Evolutionary conservation across 2,888 invertebrate species (phyloP).

Genomic region (Megastigmus dorsalis): DNA sequence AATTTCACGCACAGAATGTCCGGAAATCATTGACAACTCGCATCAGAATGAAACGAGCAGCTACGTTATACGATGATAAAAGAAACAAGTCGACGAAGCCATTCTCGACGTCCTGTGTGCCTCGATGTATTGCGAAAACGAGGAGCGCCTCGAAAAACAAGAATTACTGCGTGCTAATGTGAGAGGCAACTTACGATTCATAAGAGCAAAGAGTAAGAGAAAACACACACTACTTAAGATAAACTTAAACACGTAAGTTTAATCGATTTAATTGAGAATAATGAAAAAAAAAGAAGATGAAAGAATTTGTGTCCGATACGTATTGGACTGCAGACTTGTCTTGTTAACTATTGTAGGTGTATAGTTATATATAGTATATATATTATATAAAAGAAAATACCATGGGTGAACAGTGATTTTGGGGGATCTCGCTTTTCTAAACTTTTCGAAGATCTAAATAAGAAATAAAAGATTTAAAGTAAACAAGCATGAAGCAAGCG

Average conservation of each 20-base stretch:
- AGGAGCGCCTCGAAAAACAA: slow-evolving; percentile 41
- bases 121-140: slow-evolving; percentile 46
- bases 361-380: slow-evolving; percentile 63
- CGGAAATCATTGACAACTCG: slow-evolving; percentile 19
- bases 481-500: neutral
- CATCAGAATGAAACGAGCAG: slow-evolving; percentile 28
- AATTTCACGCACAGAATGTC: slow-evolving; percentile 35
- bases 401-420: slow-evolving; percentile 68
- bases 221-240: slow-evolving; percentile 61
- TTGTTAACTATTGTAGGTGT: slow-evolving; percentile 73
- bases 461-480: too few species aligned
- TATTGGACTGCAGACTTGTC: slow-evolving; percentile 67
- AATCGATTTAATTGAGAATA: slow-evolving; percentile 60
- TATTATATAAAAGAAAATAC: slow-evolving; percentile 58
- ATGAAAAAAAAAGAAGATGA: too few species aligned
- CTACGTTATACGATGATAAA: slow-evolving; percentile 33
- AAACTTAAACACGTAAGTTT: slow-evolving; percentile 66
- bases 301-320: slow-evolving; percentile 62
- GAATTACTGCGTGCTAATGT: slow-evolving; percentile 35
- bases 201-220: slow-evolving; percentile 32
- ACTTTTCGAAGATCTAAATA: slow-evolving; percentile 33
- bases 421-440: slow-evolving; percentile 46
- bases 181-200: slow-evolving; percentile 44
- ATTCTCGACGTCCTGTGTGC: slow-evolving; percentile 55
- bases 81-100: slow-evolving; percentile 47